Base-by-base conservation (phyloP, 2,888 invertebrate species). In the Harpalus rufipes region DNA sequence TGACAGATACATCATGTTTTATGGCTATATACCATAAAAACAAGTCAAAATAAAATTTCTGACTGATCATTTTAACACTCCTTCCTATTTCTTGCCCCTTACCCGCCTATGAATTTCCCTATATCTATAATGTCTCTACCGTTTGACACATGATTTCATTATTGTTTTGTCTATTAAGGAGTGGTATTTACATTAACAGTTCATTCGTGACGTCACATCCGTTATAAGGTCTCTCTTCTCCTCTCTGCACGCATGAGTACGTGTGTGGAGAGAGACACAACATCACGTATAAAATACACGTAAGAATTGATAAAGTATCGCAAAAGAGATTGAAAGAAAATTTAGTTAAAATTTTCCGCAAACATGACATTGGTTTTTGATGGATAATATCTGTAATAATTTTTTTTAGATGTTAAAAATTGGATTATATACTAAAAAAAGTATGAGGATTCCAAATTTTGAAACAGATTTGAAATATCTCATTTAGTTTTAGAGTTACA, bases 181-280 rank as follows among this genome's bases (percentile, higher is more conserved):
- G 85, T 85, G 85, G 86, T 85, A 85, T 85, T 85, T 85, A 86
- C 79, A 85, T 86, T 86, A 86, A 86, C 86, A 86, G 86, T 85
- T 82, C 84, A 84, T 84, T 84, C 16, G 74, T 86, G 86, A 85
- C 86, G 85, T 86, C 85, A 86, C 74, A 86, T 86, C 86, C 86
- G 82, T 59, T 82, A 82, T 74, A 74, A 39, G 56, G 44, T 51
- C 51, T 21, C 41, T 39, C 51, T 51, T 81, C 56, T 44, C 65
- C 81, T 80, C 39, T 80, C 58, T 72, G 14, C 72, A 18, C 44
- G 68, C 68, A 72, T n/a, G 21, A n/a, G 39, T 44, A 72, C 56
- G 76, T 51, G 76, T 21, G 76, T 68, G 32, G n/a, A 68, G n/a
- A 32, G 18, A 32, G 44, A 51, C 68, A 18, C 25, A 18, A 21